These are phyloP conservation scores for Nestor notabilis DNA, from an alignment of 2,113 vertebrate species.

Conservation along the genomic window DNA sequence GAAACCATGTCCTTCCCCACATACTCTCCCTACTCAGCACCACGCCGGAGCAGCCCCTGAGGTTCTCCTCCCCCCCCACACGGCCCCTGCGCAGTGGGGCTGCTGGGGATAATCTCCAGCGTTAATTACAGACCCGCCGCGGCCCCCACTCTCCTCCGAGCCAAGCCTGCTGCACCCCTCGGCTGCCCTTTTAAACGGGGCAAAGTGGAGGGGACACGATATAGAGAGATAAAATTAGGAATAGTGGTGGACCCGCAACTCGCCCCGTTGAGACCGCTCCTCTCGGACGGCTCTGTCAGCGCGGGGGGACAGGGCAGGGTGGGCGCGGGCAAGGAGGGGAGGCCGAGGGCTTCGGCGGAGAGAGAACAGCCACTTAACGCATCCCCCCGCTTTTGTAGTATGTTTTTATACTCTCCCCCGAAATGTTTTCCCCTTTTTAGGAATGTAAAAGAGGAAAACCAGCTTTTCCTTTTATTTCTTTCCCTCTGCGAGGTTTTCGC, in stretches of 20 bases:
- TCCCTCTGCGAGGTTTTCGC: not conserved
- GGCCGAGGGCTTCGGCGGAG: not conserved
- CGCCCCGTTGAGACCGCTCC: not conserved
- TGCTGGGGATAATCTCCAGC: not conserved
- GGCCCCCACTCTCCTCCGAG: not conserved
- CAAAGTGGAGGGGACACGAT: accelerated
- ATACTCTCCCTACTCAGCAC: not conserved
- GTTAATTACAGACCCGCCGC: not conserved
- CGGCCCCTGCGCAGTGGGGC: not conserved
- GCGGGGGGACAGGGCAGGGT: not conserved
- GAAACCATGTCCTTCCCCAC: not conserved
- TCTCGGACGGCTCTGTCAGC: not conserved
- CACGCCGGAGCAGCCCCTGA: not conserved
- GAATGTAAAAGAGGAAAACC: not conserved
- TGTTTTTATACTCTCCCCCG: not conserved
- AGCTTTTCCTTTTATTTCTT: not conserved
- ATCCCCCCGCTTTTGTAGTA: not conserved
- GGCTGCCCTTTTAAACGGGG: not conserved
- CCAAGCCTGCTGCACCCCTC: not conserved
- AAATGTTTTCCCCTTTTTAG: not conserved
- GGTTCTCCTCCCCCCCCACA: not conserved
- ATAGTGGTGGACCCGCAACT: not conserved
- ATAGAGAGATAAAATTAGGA: not conserved
- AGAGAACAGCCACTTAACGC: too few species aligned
- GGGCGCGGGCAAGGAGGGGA: not conserved